Percentiles rank a stretch among this genome's conserved stretches.
Evolutionary conservation across 2,113 vertebrate genomes (phyloP).

Genomic region (Apodemus speciosus): DNA sequence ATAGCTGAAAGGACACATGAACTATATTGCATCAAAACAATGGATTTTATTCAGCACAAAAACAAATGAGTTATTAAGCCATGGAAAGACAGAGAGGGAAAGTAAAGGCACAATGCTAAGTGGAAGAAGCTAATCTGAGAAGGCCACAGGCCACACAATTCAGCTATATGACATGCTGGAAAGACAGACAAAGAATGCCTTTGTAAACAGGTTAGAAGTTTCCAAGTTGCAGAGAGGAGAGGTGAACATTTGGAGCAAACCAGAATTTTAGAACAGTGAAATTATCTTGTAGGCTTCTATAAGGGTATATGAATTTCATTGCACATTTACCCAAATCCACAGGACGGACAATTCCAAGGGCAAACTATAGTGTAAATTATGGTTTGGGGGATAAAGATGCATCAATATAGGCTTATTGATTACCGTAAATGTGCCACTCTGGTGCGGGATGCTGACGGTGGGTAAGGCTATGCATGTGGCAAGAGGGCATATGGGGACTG

Average conservation of each 20-base stretch:
- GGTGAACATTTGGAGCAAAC: neutral
- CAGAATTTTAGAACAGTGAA: neutral
- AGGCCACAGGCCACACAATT: neutral
- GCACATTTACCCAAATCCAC: neutral
- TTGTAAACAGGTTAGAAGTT: neutral
- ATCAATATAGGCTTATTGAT: neutral
- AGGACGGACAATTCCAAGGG: neutral
- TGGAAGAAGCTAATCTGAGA: neutral
- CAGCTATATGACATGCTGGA: neutral
- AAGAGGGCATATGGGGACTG: neutral
- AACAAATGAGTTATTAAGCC: neutral
- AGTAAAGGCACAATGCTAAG: neutral
- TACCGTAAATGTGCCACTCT: neutral
- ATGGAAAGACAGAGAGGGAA: neutral
- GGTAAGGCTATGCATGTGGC: accelerated
- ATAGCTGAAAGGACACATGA: neutral
- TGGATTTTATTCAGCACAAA: neutral
- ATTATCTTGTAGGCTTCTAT: neutral
- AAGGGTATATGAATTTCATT: neutral
- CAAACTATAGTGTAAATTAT: neutral
- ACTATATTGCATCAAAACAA: neutral
- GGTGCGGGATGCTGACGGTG: neutral
- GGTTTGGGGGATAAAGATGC: neutral
- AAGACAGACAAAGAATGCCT: neutral
- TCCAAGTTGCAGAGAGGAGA: neutral